phyloP scores from a whole-genome alignment of 2,888 invertebrate species.

The Campopleginae sp. region DNA sequence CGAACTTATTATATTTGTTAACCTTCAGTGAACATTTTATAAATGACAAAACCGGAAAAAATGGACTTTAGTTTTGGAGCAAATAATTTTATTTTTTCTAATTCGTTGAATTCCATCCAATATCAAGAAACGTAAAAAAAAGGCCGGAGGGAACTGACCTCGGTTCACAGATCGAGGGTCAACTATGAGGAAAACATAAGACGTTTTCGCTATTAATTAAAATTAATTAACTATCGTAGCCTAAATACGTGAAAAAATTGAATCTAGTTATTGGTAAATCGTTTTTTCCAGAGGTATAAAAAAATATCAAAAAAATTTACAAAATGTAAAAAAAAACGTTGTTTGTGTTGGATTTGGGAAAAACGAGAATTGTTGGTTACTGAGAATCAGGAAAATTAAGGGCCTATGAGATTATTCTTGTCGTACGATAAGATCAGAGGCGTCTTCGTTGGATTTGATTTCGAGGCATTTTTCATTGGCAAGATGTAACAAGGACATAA shows the following conservation, averaged over 20 bases:
- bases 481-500: constrained; percentile 92
- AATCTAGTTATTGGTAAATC: neutral
- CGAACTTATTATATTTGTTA: too few relatives aligned
- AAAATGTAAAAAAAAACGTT: neutral
- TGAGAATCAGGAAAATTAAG: neutral
- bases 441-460: constrained; percentile 68
- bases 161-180: too few relatives aligned
- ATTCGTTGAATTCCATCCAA: too few relatives aligned
- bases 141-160: too few relatives aligned
- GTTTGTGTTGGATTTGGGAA: neutral
- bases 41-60: too few relatives aligned
- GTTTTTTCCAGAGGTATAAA: neutral
- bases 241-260: neutral
- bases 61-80: too few relatives aligned
- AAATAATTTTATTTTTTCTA: too few relatives aligned
- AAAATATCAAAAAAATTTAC: neutral
- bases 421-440: constrained; percentile 74
- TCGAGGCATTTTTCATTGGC: constrained; percentile 91
- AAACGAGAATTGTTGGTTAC: neutral
- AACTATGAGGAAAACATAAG: neutral
- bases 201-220: neutral
- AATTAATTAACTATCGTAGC: neutral
- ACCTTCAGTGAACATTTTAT: too few relatives aligned
- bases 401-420: constrained; percentile 31
- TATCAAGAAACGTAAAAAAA: too few relatives aligned